Evolutionary conservation across 1,140 invertebrate species (phyloP), one percentile per base, ranked within the genome.

Genomic region (Phymastichus coffea): DNA sequence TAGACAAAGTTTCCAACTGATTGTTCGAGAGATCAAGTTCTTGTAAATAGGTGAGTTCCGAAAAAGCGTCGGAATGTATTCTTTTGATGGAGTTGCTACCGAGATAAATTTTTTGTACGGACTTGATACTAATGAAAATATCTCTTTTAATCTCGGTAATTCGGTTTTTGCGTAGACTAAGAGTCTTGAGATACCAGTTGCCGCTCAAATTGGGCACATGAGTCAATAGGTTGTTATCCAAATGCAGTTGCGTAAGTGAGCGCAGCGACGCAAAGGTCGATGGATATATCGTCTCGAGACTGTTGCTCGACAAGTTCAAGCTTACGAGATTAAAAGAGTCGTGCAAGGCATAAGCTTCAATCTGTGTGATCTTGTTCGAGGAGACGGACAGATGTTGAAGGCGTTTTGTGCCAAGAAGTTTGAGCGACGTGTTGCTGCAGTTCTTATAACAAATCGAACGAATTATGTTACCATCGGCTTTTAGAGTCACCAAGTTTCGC

Each of bases 21-120:
- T 78, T 78, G 43, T 65, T 51, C 0, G 76, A 77, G 0, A 78
- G 60, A 20, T 78, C 75, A 14, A 78, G 33, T 15, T 67, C 65
- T 23, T 68, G 58, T 3, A 77, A 26, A 0, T 20, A 48, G 0
- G 25, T 17, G 7, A 76, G 28, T 15, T 66, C 64, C 0, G 44
- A 19, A 44, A 77, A 77, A 10, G 67, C 58, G 9, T 66, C 40
- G 1, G 6, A 44, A 0, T 69, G 63, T 6, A 77, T 65, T 0
- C 25, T 54, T 0, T 38, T 54, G 22, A 79, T 72, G 2, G 40
- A n/a, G 33, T 79, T 79, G 7, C 64, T 54, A 12, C 65, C 62
- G 4, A 79, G 37, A 14, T 67, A 51, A 0, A 78, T 49, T 33
- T 54, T 65, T 15, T 68, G 63, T 9, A 79, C 25, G 0, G n/a